Base-by-base conservation (phyloP, 2,888 invertebrate genomes). In the Syrphus vitripennis region DNA sequence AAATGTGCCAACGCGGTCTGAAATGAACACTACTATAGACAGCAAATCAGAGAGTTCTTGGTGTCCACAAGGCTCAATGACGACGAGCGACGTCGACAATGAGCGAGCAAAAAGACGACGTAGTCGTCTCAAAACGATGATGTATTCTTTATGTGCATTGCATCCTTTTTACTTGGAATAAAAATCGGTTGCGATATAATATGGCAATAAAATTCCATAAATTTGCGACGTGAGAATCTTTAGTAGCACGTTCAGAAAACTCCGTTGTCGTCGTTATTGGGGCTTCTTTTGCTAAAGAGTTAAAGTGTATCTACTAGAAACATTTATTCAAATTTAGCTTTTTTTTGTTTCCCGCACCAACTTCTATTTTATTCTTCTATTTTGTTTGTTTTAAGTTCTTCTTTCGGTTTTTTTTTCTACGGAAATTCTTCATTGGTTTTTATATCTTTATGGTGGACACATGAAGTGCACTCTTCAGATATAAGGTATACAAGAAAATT, bases 191-290 rank as follows among this genome's bases (percentile, higher is more conserved):
- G 82, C 82, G 74, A 78, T 82, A 80, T 84, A 82, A 82, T 86
- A 86, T 86, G 82, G 86, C 82, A 86, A 86, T 86, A 86, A 86
- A 86, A 86, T 86, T 86, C 77, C 82, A 86, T 86, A 86, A 86
- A 86, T 86, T 86, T 86, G 86, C 86, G 81, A 86, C 86, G 86
- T 86, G 86, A 86, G 86, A 82, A 78, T 50, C 77, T 74, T 77
- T 19, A 57, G 37, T 65, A 48, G 82, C 86, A 86, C 86, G 86
- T 86, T 48, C 31, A 29, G 42, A 37, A 59, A n/a, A 63, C 37
- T 57, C 19, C 45, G 59, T 57, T 59, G 59, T 69, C 48, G 45
- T 83, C 65, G 34, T 57, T 76, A 50, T 70, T 67, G 67, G n/a
- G n/a, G 40, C 37, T 37, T 42, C 55, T 31, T 53, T 63, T 57